Base-by-base conservation (phyloP, 2,797 vertebrate genomes). In the Ambastaia sidthimunki region DNA sequence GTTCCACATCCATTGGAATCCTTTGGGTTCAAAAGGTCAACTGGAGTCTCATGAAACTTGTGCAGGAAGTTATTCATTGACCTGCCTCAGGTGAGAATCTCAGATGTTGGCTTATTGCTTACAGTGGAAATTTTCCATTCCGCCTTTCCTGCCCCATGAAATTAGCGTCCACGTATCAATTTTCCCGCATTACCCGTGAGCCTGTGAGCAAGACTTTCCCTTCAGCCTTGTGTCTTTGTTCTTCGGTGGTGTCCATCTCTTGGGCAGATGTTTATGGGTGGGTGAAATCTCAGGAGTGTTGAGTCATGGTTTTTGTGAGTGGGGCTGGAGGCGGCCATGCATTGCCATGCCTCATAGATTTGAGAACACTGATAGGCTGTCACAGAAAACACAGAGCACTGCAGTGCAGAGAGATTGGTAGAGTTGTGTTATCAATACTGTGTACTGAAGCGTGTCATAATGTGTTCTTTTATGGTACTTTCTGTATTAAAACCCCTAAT, bases 401-500 rank as follows among this genome's bases (percentile, higher is more conserved):
- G 85, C 85, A 79, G 78, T 84, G 78, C 80, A 72, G 74, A 77
- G 15, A 69, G 72, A 66, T 41, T 66, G 48, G 44, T 79, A 28
- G 63, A 37, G 87, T 71, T 1, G 13, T 54, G 66, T 80, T 82
- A 84, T 86, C 82, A 78, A 78, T 62, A 68, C 71, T 71, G 48
- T 59, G 71, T 68, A 90, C 90, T 84, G 87, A 84, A 88, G 92
- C 91, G 55, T 83, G 77, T 86, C 80, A 80, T 84, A 83, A 86
- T 78, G 80, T 74, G 60, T 67, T 21, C 75, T 47, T 34, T 63
- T 62, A 66, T 71, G 80, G 80, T 79, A 79, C 69, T 79, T 79
- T 79, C 77, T 72, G 77, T 66, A 79, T 72, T 79, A 79, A 79
- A 78, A 66, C 59, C 60, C 76, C 52, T 79, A 79, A 79, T 79